Base-by-base conservation (phyloP, 1,140 invertebrate genomes). In the Copidosoma floridanum region DNA sequence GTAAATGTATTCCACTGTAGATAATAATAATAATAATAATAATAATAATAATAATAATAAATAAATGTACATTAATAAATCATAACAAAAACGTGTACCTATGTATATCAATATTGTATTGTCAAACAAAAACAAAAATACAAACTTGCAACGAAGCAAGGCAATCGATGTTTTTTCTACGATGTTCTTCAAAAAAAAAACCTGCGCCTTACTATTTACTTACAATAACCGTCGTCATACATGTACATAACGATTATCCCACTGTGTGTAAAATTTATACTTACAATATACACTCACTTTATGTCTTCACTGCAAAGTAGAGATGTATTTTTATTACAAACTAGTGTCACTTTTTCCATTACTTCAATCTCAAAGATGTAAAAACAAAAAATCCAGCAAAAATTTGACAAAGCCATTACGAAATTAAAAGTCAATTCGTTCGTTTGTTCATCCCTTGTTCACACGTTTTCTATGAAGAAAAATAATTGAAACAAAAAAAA, bases 131-230 rank as follows among this genome's bases (percentile, higher is more conserved):
- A 11, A 23, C 20, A 18, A 21, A 23, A 4, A n/a, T 3, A n/a
- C 12, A 27, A 51, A 32, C 48, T 51, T 37, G 48, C 48, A 37
- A 51, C 29, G 29, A 51, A 51, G 29, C 29, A 24, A 48, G 26
- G 18, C 14, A 16, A 48, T 23, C 48, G 24, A 51, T 53, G 37
- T 53, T 23, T 53, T 53, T 53, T 53, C 51, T 53, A 53, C 51
- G 21, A 37, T 53, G 37, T 40, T 53, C 51, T 53, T 40, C 23
- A 37, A 23, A 51, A 24, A 51, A n/a, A n/a, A n/a, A n/a, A n/a
- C 32, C 29, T 27, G 35, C 51, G 51, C 37, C 51, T 53, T 53
- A 53, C 29, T 24, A 40, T n/a, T n/a, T n/a, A n/a, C n/a, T n/a
- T n/a, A n/a, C 48, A 37, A 20, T 35, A 23, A 50, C 20, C 35